Percentiles rank a stretch among this genome's conserved stretches.
Conservation (phyloP, 2,113 vertebrate genomes). For the Siniperca knerii region DNA sequence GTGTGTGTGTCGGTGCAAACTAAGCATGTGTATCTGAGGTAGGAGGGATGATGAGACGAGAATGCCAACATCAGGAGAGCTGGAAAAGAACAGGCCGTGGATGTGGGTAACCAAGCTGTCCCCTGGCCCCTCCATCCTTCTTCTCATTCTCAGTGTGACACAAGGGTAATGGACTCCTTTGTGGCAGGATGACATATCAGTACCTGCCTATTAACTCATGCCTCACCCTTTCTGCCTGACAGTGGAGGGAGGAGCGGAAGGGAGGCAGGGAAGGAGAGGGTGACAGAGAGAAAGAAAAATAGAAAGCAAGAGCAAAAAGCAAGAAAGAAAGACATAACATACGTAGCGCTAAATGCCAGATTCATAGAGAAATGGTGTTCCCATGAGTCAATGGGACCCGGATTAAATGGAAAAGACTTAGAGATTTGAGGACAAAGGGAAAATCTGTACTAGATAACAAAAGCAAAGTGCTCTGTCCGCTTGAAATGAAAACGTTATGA, state of each 20-base stretch:
- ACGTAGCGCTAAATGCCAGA: slow-evolving; percentile 18
- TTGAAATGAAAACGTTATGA: slow-evolving; percentile 20
- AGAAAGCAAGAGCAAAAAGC: slow-evolving; percentile 3
- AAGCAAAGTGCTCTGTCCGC: slow-evolving; percentile 12
- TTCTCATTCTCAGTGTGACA: slow-evolving; percentile 70
- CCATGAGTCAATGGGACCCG: slow-evolving; percentile 16
- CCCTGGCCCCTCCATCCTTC: slow-evolving; percentile 59
- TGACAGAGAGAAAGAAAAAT: slow-evolving; percentile 6
- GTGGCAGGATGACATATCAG: slow-evolving; percentile 74
- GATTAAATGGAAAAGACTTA: slow-evolving; percentile 21
- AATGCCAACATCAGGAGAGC: slow-evolving; percentile 57
- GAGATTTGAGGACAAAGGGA: slow-evolving; percentile 33
- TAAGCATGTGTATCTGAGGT: slow-evolving; percentile 40
- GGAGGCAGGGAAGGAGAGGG: neutral
- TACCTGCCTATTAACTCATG: slow-evolving; percentile 75
- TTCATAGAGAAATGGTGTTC: slow-evolving; percentile 18
- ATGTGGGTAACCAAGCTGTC: slow-evolving; percentile 56
- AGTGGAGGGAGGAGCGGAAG: slow-evolving; percentile 31
- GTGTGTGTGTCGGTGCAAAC: slow-evolving; percentile 76
- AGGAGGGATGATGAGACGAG: slow-evolving; percentile 53
- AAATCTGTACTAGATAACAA: slow-evolving; percentile 3
- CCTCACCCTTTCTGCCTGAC: slow-evolving; percentile 63
- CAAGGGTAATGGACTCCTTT: slow-evolving; percentile 77
- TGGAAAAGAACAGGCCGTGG: slow-evolving; percentile 37
- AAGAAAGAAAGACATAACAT: slow-evolving; percentile 35